phyloP scores from a whole-genome alignment of 2,888 invertebrate species.

The Drosophila nr. fundita region DNA sequence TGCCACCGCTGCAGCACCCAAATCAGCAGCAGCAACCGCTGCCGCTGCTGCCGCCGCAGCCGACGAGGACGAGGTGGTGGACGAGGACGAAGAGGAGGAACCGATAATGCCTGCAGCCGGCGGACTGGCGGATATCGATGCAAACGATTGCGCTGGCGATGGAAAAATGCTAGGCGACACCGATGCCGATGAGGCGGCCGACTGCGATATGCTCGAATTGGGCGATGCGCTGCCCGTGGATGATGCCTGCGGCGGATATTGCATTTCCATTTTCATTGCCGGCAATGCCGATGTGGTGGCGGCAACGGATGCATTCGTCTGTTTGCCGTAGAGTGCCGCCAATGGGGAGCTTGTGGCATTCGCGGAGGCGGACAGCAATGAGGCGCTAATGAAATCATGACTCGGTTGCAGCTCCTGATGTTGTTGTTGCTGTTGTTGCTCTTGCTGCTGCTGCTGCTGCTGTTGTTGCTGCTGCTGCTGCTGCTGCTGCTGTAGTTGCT shows the following conservation, averaged over 20 bases:
- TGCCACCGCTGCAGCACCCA: slow-evolving; percentile 79
- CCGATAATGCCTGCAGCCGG: slow-evolving; percentile 60
- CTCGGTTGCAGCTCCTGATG: slow-evolving; percentile 41
- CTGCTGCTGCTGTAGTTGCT: slow-evolving; percentile 10
- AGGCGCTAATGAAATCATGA: slow-evolving; percentile 69
- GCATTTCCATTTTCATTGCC: slow-evolving; percentile 81
- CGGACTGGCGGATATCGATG: slow-evolving; percentile 81
- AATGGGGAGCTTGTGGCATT: slow-evolving; percentile 39
- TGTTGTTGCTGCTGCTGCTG: slow-evolving; percentile 40
- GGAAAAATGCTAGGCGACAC: slow-evolving; percentile 84
- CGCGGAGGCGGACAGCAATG: slow-evolving; percentile 54
- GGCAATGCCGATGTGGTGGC: slow-evolving; percentile 45
- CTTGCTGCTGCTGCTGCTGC: slow-evolving; percentile 37
- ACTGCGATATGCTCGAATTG: slow-evolving; percentile 82
- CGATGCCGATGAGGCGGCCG: slow-evolving; percentile 83
- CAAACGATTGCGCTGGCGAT: slow-evolving; percentile 83
- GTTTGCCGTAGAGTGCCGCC: slow-evolving; percentile 45
- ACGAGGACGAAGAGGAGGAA: slow-evolving; percentile 25
- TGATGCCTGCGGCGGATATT: slow-evolving; percentile 84
- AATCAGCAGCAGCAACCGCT: slow-evolving; percentile 68
- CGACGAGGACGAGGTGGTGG: slow-evolving; percentile 33
- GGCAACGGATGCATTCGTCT: slow-evolving; percentile 33
- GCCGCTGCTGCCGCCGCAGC: slow-evolving; percentile 72
- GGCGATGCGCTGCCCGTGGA: slow-evolving; percentile 84
- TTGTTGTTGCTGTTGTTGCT: slow-evolving; percentile 37